These are phyloP conservation scores for Drosophila lacicola DNA, from an alignment of 2,888 invertebrate species.

Conservation along the genomic window DNA sequence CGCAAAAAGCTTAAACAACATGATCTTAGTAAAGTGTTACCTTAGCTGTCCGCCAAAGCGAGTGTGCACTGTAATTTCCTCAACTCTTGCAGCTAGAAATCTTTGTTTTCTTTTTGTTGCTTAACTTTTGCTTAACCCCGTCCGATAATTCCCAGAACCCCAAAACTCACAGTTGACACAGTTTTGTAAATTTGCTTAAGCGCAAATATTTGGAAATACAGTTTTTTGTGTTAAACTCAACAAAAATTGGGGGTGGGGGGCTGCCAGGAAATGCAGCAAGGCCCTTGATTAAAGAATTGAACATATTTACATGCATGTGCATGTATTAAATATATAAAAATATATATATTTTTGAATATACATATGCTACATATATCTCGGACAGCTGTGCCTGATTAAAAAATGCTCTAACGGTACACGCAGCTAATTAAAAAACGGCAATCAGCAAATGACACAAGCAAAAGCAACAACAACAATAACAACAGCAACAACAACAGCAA, in stretches of 20 bases:
- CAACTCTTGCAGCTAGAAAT: not conserved
- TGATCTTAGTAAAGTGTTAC: no score
- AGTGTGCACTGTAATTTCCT: not conserved
- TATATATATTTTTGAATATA: not conserved
- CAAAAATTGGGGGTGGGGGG: slow-evolving; percentile 8
- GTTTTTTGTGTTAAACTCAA: slow-evolving; percentile 4
- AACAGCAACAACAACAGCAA: slow-evolving; percentile 13
- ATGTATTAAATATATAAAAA: not conserved
- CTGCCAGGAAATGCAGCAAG: slow-evolving; percentile 32
- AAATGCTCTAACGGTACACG: slow-evolving; percentile 34
- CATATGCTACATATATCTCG: not conserved
- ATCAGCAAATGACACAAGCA: slow-evolving; percentile 52
- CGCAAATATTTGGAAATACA: slow-evolving; percentile 1
- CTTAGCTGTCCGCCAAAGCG: not conserved
- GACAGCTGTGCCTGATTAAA: slow-evolving; percentile 27
- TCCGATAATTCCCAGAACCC: slow-evolving; percentile 33
- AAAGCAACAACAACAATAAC: no score
- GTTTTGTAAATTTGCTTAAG: slow-evolving; percentile 17
- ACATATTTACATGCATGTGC: not conserved
- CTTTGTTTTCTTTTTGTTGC: not conserved
- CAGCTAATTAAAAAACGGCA: slow-evolving; percentile 51
- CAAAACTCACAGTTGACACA: slow-evolving; percentile 17
- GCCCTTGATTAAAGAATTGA: slow-evolving; percentile 7
- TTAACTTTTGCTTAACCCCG: slow-evolving; percentile 10
- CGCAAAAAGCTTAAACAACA: no score